Percentiles rank a stretch among this genome's conserved stretches.
Evolutionary conservation across 2,888 invertebrate genomes (phyloP).

Genomic region (Pasiphila rectangulata): DNA sequence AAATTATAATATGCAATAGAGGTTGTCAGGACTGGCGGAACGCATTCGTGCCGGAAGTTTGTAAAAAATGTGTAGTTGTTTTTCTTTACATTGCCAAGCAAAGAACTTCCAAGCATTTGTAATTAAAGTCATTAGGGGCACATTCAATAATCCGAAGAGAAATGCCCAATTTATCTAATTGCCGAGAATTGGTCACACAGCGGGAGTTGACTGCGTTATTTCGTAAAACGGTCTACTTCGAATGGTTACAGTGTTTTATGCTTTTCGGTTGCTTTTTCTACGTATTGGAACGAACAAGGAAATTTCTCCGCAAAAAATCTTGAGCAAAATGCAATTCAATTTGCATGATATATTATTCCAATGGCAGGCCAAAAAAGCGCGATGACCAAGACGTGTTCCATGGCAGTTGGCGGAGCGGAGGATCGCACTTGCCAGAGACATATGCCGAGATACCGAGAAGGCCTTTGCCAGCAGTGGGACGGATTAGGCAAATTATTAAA

Average conservation of each 20-base stretch:
- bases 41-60: constrained; percentile 1
- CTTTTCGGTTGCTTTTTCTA: constrained; percentile 13
- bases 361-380: background rate
- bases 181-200: constrained; percentile 34
- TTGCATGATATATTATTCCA: background rate
- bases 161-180: constrained; percentile 38
- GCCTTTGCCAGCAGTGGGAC: too few species aligned
- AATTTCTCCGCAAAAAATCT: background rate
- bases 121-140: constrained; percentile 22
- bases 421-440: too few species aligned
- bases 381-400: too few species aligned
- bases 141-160: constrained; percentile 24
- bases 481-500: too few species aligned
- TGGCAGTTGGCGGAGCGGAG: too few species aligned
- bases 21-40: too few species aligned
- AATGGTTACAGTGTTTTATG: constrained; percentile 31
- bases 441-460: too few species aligned
- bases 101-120: constrained; percentile 13
- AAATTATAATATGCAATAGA: too few species aligned
- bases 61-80: background rate
- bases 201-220: constrained; percentile 37
- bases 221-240: constrained; percentile 40
- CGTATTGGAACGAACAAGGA: constrained; percentile 10
- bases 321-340: too few species aligned
- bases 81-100: constrained; percentile 1